Evolutionary conservation across 2,797 vertebrate genomes (phyloP).

Genomic region (Sebastes elongatus): DNA sequence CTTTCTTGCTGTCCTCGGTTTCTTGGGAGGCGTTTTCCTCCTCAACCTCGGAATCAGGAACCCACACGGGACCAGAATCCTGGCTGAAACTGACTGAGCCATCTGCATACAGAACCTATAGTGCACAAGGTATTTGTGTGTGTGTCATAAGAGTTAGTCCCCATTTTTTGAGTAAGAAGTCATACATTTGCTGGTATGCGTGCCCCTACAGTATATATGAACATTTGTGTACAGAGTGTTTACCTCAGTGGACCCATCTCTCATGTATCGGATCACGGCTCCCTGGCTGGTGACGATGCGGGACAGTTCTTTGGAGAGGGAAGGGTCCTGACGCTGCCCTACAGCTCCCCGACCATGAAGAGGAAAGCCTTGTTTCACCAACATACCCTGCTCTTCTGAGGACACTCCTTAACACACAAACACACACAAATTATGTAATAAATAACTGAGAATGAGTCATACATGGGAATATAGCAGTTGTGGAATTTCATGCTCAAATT

Average conservation of each 20-base stretch:
- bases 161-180: background rate
- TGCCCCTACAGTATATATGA: background rate
- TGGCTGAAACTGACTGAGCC: conserved; percentile 72
- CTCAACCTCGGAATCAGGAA: conserved; percentile 42
- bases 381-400: conserved; percentile 62
- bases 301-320: conserved; percentile 80
- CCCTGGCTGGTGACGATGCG: conserved; percentile 88
- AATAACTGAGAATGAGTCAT: background rate
- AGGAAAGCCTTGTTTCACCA: conserved; percentile 88
- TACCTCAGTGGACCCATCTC: conserved; percentile 90
- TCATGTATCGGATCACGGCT: conserved; percentile 87
- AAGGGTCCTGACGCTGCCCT: conserved; percentile 29
- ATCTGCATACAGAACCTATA: conserved; percentile 91
- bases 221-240: background rate
- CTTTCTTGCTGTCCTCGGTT: conserved; percentile 43
- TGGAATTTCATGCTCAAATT: background rate
- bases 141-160: too few relatives aligned
- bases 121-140: background rate
- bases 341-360: conserved; percentile 30
- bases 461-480: background rate
- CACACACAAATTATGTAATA: background rate
- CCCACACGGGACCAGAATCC: conserved; percentile 83
- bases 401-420: conserved; percentile 36
- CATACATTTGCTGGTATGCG: fast-evolving
- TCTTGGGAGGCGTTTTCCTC: background rate